Evolutionary conservation across 64 coral and sea anemone species (phyloP), one percentile per base, ranked within the genome.

Genomic region (Stichodactyla helianthus): DNA sequence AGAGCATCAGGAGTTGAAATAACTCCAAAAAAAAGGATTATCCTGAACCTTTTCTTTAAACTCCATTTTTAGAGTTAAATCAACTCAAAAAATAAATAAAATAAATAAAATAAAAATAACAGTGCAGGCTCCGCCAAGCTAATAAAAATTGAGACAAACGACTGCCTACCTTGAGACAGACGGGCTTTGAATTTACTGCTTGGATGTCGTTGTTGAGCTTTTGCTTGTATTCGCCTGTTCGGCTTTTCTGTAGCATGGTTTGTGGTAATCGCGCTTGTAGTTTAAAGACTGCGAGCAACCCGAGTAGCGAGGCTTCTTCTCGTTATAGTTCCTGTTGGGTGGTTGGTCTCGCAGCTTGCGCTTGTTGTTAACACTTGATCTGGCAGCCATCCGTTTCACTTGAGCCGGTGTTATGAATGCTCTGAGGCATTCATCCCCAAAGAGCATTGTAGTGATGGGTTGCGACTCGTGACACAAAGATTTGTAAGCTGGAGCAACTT

Each of bases 161-260:
- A 25, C 79, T 61, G 61, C 88, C 88, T 89, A 83, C 88, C 88
- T 89, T n/a, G n/a, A n/a, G n/a, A n/a, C n/a, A 83, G 51, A n/a
- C 62, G 15, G 15, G 74, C 74, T 77, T 26, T 31, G 74, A 77
- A 77, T 5, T 51, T 44, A 35, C 44, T 77, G 74, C 27, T 77
- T 77, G 74, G 74, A 63, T 19, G 60, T 18, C 17, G 60, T 4
- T 63, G 60, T 63, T 10, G 60, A 63, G 60, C 60, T 18, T 19
- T 63, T 63, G 60, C 60, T n/a, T n/a, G n/a, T n/a, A n/a, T n/a
- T 63, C 60, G 74, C 25, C 17, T 19, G 25, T 6, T 74, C 68
- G 68, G 68, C 19, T 74, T 74, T 74, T 20, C 68, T 7, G 68
- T 10, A 74, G 7, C 7, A 16, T 74, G 68, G 68, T 20, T 74